Base-by-base conservation (phyloP, 2,113 vertebrate genomes). In the Larimichthys crocea region DNA sequence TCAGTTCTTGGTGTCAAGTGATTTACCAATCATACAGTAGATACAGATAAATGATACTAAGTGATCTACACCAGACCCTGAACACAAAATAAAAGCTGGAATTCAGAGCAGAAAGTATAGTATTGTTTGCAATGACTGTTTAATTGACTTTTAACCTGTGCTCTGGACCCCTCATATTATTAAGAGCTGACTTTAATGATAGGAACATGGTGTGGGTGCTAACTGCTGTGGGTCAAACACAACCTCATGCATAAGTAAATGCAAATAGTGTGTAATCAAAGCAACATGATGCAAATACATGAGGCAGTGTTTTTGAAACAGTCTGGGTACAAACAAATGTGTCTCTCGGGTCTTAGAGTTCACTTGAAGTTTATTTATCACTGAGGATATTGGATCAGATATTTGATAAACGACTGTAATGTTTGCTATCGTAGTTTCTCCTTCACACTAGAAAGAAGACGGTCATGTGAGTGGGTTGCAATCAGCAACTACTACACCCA, bases 221-320 rank as follows among this genome's bases (percentile, higher is more conserved):
- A 48, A 35, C 40, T 35, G 53, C 55, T 60, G 29, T 19, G 55
- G 46, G 46, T 74, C 62, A 74, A 80, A 65, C 12, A 50, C 17
- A 74, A 22, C n/a, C 26, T 56, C 26, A 3, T 66, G 16, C 22
- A 26, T 26, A 24, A 24, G 65, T 2, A 1, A 65, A 74, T 59
- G 69, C 44, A 73, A 59, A 71, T 65, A 26, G 24, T 26, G 57
- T 71, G 64, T 22, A 53, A 72, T 65, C 2, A 42, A 56, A 66
- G 19, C 16, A 20, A 64, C 42, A 53, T 24, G 31, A 49, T 82
- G 66, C 52, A 59, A 82, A 76, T 44, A 42, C 20, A 26, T 11
- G 57, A 49, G 40, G 11, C 26, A 49, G 24, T 49, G 20, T 72
- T 73, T 72, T 31, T 59, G 31, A 49, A 61, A 35, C 35, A 24